phyloP scores from a whole-genome alignment of 1,140 invertebrate species.

The Scaptomyza pallida region DNA sequence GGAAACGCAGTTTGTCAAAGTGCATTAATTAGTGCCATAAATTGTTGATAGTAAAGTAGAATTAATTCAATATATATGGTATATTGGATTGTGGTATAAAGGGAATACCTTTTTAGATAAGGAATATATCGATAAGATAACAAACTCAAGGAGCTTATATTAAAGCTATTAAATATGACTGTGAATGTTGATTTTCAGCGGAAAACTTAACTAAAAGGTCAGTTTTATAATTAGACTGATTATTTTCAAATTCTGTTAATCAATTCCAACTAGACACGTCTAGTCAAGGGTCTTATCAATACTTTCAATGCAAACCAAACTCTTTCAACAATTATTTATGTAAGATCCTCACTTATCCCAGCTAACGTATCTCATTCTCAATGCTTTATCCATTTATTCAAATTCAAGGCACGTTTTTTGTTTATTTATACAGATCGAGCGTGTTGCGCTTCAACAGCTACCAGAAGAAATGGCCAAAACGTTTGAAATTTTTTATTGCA shows the following conservation, averaged over 20 bases:
- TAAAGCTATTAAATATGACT: not conserved
- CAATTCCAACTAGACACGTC: no score
- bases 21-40: constrained; percentile 43
- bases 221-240: constrained; percentile 22
- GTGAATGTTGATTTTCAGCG: not conserved
- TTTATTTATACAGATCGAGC: constrained; percentile 26
- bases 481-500: constrained; percentile 39
- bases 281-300: no score
- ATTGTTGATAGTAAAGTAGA: constrained; percentile 18
- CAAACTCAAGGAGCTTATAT: no score
- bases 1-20: constrained; percentile 8
- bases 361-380: constrained; percentile 17
- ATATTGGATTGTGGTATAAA: not conserved
- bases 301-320: no score
- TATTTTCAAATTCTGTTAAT: no score
- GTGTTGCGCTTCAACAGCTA: constrained; percentile 27
- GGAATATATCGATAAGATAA: constrained; percentile 51
- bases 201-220: constrained; percentile 10
- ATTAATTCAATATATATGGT: not conserved
- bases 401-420: constrained; percentile 42
- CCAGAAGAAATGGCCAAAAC: constrained; percentile 19
- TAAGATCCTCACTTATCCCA: no score
- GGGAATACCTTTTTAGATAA: not conserved
- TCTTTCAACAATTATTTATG: no score
- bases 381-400: constrained; percentile 1